Base-by-base conservation (phyloP, 2,888 invertebrate genomes). In the Pristionchus fissidentatus region DNA sequence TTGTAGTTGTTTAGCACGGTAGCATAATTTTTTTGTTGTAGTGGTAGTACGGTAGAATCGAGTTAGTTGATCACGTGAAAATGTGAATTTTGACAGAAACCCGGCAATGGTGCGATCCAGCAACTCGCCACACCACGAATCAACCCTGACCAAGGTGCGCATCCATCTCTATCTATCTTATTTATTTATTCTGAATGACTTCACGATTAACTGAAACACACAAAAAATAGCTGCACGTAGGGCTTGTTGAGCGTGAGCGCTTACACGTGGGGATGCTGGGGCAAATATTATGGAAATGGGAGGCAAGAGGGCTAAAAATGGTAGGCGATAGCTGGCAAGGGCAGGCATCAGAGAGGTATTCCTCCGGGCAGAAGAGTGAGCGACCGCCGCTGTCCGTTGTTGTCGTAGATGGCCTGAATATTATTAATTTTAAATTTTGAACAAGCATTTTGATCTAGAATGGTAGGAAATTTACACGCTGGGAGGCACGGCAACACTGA, bases 381-480 rank as follows among this genome's bases (percentile, higher is more conserved):
- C 29, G 80, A 81, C 32, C 80, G 80, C 32, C 80, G 46, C 80
- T 81, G 80, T 13, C 80, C 80, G 32, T 62, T 81, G 1, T 57
- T 57, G 32, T 81, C 80, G 80, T 81, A 81, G 29, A 81, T 7
- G 22, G 80, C 80, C 80, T 81, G 80, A 7, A 81, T n/a, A 75
- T 32, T 75, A 75, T 49, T 26, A 49, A 46, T 77, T 35, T 77
- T 77, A 46, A 49, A 77, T 77, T 77, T 22, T 22, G 35, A 8
- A 2, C 66, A 2, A 70, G 7, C 43, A 26, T 70, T n/a, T 57
- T 10, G 57, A 70, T 38, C 62, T 70, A 70, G 66, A 70, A 26
- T 41, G 38, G 57, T 38, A 38, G n/a, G 38, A 66, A 35, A 66
- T n/a, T n/a, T n/a, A n/a, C n/a, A n/a, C n/a, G n/a, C n/a, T n/a